Percentiles rank a stretch among this genome's conserved stretches.
phyloP scores from a whole-genome alignment of 2,113 vertebrate species.

The Megaleporinus macrocephalus region DNA sequence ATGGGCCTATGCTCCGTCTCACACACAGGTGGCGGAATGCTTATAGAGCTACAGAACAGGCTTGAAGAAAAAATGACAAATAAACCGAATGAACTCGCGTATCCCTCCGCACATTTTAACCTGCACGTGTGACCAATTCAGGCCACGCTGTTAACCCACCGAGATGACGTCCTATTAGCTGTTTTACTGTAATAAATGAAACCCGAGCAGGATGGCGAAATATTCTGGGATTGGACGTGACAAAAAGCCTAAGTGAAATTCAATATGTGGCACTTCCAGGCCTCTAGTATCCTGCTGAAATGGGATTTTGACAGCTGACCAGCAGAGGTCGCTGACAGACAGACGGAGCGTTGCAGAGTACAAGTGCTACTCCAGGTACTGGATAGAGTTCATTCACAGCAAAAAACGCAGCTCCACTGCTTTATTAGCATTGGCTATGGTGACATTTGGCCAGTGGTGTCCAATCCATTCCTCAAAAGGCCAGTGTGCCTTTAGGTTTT shows the following conservation, averaged over 20 bases:
- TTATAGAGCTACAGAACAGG: background rate
- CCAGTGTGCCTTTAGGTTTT: too few species aligned
- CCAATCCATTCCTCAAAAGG: too few species aligned
- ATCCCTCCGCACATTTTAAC: background rate
- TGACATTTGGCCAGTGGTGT: too few species aligned
- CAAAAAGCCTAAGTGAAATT: background rate
- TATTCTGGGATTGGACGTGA: background rate
- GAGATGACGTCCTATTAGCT: background rate
- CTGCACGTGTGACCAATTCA: background rate
- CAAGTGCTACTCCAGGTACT: too few species aligned
- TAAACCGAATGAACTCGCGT: background rate
- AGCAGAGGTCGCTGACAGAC: conserved; percentile 60
- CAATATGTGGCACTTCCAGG: conserved; percentile 15
- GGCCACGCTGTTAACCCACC: background rate
- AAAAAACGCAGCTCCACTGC: too few species aligned
- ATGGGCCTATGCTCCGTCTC: background rate
- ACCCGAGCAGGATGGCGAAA: background rate
- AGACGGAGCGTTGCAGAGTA: background rate
- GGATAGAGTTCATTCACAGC: too few species aligned
- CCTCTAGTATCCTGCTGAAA: background rate
- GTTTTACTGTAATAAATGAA: background rate
- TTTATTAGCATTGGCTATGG: too few species aligned
- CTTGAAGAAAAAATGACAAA: background rate
- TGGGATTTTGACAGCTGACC: conserved; percentile 20
- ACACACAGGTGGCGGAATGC: conserved; percentile 55